Evolutionary conservation across 2,888 invertebrate species (phyloP), one percentile per base, ranked within the genome.

Genomic region (Aporophyla lueneburgensis): DNA sequence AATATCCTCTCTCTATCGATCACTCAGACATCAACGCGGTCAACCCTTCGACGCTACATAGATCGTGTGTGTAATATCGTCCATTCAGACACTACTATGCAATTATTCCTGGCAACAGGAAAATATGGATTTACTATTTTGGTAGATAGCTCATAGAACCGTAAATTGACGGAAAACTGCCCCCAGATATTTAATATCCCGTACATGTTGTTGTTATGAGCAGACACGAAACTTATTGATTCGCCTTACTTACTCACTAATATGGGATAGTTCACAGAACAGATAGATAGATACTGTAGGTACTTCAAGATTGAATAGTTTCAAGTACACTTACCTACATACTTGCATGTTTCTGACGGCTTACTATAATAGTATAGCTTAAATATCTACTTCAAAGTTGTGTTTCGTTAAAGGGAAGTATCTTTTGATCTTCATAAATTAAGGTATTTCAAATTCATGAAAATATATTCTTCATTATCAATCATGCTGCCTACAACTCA

Each of bases 141-240:
- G 53, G 27, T 27, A 56, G 16, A 40, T 56, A 49, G 12, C 53
- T 67, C 9, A 2, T 63, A 67, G 46, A 58, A 54, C n/a, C 43
- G 21, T 40, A 58, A 62, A 69, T 69, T 54, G 12, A 51, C 7
- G 33, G 33, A 7, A 74, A 51, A 65, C 33, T 21, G 62, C 67
- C 53, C 27, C 65, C 33, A 49, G 65, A 40, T 58, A 58, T 69
- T 54, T 58, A 51, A 66, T 67, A 79, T 24, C 54, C 69, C 33
- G 14, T 40, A 27, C 46, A 78, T 58, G 5, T 40, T 80, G 54
- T 56, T 71, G 54, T 46, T 56, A 56, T 21, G 16, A 63, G 51
- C 84, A 84, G 33, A 74, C 16, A 51, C 27, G 51, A 9, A 79
- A 58, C n/a, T 43, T 80, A 84, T 72, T 54, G 62, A 74, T 70